These are phyloP conservation scores for Cyrtonyx montezumae DNA, from an alignment of 2,113 vertebrate species.

Conservation along the genomic window DNA sequence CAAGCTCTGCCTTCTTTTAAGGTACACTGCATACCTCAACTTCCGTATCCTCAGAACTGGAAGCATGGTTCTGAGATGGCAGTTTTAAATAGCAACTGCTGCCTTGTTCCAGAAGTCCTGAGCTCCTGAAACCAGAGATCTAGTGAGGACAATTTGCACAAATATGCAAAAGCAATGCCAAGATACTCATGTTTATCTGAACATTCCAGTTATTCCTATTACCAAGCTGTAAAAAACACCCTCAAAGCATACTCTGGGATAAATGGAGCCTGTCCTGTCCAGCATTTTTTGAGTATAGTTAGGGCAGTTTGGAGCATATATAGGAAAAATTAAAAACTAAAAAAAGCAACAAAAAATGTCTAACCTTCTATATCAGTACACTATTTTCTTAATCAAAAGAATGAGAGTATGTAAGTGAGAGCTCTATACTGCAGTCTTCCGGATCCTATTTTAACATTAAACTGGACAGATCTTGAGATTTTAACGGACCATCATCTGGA, in stretches of 20 bases:
- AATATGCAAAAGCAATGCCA: not conserved
- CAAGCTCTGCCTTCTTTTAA: not conserved
- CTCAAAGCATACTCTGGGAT: not conserved
- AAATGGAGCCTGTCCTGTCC: not conserved
- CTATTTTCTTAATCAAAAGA: not conserved
- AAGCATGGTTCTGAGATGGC: not conserved
- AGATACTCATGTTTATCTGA: not conserved
- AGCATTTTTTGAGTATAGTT: not conserved
- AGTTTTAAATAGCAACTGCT: not conserved
- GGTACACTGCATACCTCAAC: not conserved
- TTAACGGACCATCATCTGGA: not conserved
- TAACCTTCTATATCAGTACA: not conserved
- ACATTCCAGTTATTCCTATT: not conserved
- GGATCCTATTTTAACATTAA: not conserved
- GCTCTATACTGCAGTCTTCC: not conserved
- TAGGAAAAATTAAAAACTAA: not conserved
- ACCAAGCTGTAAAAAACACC: not conserved
- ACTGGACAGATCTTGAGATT: not conserved
- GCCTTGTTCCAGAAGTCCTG: not conserved
- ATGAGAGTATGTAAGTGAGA: not conserved
- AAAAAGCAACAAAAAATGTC: rapidly evolving
- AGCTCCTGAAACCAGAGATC: not conserved
- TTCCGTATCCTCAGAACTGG: not conserved
- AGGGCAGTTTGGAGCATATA: not conserved
- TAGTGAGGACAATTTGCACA: not conserved